These are phyloP conservation scores for Acanthosepion esculentum DNA, from an alignment of 2,888 invertebrate genomes.

Conservation along the genomic window DNA sequence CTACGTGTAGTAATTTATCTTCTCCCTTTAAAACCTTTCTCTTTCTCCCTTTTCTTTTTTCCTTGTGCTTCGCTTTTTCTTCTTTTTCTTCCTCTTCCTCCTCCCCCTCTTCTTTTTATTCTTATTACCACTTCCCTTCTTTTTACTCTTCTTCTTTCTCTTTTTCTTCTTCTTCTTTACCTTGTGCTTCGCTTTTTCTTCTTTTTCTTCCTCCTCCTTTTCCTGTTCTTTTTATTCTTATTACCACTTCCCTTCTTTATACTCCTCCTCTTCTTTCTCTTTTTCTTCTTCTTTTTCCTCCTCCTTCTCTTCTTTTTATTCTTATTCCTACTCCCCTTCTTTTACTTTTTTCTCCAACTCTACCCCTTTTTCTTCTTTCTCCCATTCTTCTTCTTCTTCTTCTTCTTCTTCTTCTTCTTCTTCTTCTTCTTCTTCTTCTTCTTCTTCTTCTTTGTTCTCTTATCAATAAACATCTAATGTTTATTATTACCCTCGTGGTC, in stretches of 20 bases:
- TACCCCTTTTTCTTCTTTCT: not conserved
- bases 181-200: too few species aligned
- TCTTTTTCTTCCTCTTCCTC: too few species aligned
- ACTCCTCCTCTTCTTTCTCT: too few species aligned
- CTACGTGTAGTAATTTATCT: not conserved
- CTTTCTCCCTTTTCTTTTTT: too few species aligned
- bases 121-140: not conserved
- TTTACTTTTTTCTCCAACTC: not conserved
- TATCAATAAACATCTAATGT: too few species aligned
- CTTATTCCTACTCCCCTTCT: too few species aligned
- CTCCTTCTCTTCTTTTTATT: not conserved
- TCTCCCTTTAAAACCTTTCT: not conserved
- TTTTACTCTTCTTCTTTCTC: not conserved
- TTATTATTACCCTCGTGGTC: too few species aligned
- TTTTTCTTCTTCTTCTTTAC: not conserved
- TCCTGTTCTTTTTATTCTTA: not conserved
- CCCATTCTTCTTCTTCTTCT: not conserved
- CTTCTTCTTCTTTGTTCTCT: not conserved
- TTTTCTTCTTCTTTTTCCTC: not conserved
- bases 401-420: not conserved
- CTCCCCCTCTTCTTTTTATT: not conserved
- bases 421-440: not conserved
- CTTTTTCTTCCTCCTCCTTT: not conserved
- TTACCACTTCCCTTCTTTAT: too few species aligned
- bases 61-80: too few species aligned